phyloP scores from a whole-genome alignment of 1,140 invertebrate genomes.

The Grapholita molesta region DNA sequence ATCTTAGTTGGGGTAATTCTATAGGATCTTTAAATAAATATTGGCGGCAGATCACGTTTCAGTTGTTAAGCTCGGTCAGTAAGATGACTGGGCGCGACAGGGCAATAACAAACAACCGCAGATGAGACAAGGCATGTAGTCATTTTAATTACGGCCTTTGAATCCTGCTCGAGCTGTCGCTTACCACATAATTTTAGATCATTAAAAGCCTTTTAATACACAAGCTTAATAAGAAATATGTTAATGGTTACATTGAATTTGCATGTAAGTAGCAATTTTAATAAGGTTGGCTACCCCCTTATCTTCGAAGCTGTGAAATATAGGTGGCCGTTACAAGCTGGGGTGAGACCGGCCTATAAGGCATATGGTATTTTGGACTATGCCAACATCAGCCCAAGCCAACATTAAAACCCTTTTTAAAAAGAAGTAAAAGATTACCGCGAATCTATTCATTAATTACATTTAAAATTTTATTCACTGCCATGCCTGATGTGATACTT shows the following conservation, averaged over 20 bases:
- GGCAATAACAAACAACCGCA: constrained; percentile 5
- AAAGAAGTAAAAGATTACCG: too few species aligned
- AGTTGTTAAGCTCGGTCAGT: neutral
- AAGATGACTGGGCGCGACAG: neutral
- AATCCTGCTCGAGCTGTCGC: neutral
- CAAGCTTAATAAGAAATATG: neutral
- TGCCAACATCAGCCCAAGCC: too few species aligned
- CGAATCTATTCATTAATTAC: too few species aligned
- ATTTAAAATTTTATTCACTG: too few species aligned
- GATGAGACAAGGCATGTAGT: neutral
- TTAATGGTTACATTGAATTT: neutral
- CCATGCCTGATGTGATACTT: too few species aligned
- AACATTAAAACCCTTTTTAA: too few species aligned
- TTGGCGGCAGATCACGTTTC: neutral
- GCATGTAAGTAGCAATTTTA: neutral
- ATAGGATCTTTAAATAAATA: neutral
- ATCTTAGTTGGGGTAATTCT: too few species aligned
- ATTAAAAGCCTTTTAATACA: neutral
- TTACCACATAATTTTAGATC: neutral
- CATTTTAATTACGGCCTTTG: neutral
- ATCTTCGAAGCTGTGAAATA: neutral
- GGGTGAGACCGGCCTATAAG: too few species aligned
- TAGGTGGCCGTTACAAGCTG: neutral
- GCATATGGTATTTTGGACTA: neutral
- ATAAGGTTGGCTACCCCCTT: neutral